Evolutionary conservation across 2,888 invertebrate genomes (phyloP), one percentile per base, ranked within the genome.

Genomic region (Pyrrhia umbra): DNA sequence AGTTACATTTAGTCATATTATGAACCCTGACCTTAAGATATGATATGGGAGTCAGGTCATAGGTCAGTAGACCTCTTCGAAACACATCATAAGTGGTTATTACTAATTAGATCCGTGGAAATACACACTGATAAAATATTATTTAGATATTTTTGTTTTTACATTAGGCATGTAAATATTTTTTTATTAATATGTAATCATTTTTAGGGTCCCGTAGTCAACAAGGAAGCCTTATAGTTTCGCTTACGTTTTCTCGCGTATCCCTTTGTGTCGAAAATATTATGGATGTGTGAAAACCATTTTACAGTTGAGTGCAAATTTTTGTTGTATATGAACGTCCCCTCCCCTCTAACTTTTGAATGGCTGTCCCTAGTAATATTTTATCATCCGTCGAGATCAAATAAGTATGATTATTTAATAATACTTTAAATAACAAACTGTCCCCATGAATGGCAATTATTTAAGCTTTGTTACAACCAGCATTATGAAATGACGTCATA

Each of bases 1-100:
- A 77, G 62, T 72, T 63, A 49, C 57, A 2, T 40, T 40, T 54
- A 60, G 37, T 55, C 59, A 49, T 27, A 45, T 59, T 47, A 63
- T 15, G 49, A 37, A 52, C 30, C 47, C 9, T 65, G 72, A 78
- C 77, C 72, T 68, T 51, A 39, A 39, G 58, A 65, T 46, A 60
- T 71, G 52, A 57, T 70, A 65, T 42, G 18, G 45, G 65, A 54
- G 40, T 51, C 47, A 43, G 58, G 60, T 40, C 74, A 66, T 23
- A 45, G 72, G 63, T 69, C 60, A 65, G 9, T 16, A 50, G 21
- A 21, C 5, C 47, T 20, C 37, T 45, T 39, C 34, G 5, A 57
- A 20, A 30, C 15, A 21, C n/a, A 30, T 6, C 13, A 30, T 30
- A 30, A 10, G 4, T 30, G n/a, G n/a, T n/a, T 13, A 13, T 6